Percentiles rank a stretch among this genome's conserved stretches.
These are phyloP conservation scores for Agonopterix subpropinquella DNA, from an alignment of 2,888 invertebrate species.

Conservation along the genomic window DNA sequence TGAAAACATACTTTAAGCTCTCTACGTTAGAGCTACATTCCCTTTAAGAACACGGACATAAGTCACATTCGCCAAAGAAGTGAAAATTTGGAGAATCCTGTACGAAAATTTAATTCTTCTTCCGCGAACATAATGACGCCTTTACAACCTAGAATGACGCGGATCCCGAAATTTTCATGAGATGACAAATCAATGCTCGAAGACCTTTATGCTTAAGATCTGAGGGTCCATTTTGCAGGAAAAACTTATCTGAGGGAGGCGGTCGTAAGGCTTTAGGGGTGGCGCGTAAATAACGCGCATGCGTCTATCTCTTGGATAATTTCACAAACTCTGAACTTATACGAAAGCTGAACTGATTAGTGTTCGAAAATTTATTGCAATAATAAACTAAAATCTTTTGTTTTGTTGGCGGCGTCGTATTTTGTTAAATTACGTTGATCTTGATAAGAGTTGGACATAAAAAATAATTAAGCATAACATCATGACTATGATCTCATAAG, in stretches of 20 bases:
- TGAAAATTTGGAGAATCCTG: slow-evolving; percentile 46
- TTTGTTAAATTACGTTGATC: neutral
- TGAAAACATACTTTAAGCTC: slow-evolving; percentile 33
- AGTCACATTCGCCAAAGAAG: slow-evolving; percentile 20
- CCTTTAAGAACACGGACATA: slow-evolving; percentile 12
- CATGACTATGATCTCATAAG: no score
- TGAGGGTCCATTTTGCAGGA: slow-evolving; percentile 61
- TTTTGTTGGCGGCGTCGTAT: neutral
- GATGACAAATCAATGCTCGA: slow-evolving; percentile 35
- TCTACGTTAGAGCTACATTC: neutral
- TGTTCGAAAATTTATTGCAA: slow-evolving; percentile 14
- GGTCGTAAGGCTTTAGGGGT: slow-evolving; percentile 73
- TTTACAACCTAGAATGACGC: slow-evolving; percentile 63
- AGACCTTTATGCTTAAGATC: slow-evolving; percentile 42
- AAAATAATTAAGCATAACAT: no score
- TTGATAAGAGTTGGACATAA: no score
- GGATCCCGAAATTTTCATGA: slow-evolving; percentile 46
- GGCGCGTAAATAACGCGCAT: slow-evolving; percentile 69
- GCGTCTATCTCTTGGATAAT: slow-evolving; percentile 58
- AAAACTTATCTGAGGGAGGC: slow-evolving; percentile 52
- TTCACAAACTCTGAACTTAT: slow-evolving; percentile 53
- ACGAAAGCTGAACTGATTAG: slow-evolving; percentile 27
- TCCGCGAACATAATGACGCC: slow-evolving; percentile 65
- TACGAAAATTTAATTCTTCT: slow-evolving; percentile 67
- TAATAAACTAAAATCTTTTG: neutral